These are phyloP conservation scores for Eira barbara DNA, from an alignment of 2,113 vertebrate genomes.

Conservation along the genomic window DNA sequence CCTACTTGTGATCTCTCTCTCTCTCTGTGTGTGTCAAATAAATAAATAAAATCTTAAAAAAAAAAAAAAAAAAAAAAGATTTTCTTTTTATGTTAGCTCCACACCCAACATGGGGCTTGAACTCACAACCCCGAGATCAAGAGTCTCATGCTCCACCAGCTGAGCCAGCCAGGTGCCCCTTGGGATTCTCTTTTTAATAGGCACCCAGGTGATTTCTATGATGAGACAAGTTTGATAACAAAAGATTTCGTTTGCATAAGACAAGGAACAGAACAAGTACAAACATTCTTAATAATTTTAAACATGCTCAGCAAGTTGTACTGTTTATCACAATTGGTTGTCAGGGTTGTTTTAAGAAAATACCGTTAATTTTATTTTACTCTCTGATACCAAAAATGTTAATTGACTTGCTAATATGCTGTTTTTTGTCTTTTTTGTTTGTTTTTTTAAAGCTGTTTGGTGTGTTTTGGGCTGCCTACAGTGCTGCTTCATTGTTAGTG, in stretches of 20 bases:
- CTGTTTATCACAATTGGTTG: neutral
- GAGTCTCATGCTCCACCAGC: neutral
- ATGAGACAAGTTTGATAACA: neutral
- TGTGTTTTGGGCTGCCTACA: slow-evolving; percentile 99
- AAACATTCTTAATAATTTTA: slow-evolving; percentile 4
- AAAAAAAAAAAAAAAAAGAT: too few species aligned
- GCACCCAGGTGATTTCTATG: neutral
- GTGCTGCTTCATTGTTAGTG: slow-evolving; percentile 96
- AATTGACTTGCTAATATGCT: slow-evolving; percentile 72
- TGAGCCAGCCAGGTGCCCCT: too few species aligned
- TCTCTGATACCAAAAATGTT: neutral
- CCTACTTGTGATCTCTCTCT: too few species aligned
- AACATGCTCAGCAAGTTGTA: slow-evolving; percentile 11
- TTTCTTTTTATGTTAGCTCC: neutral
- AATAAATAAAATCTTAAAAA: too few species aligned
- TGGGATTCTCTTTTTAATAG: neutral
- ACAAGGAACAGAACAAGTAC: neutral
- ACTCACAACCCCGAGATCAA: neutral
- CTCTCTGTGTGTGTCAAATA: too few species aligned
- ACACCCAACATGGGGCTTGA: neutral
- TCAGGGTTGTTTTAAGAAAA: neutral
- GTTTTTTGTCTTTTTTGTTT: slow-evolving; percentile 77
- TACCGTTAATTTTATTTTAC: neutral
- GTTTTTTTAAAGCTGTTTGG: slow-evolving; percentile 91
- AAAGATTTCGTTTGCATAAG: neutral